phyloP scores from a whole-genome alignment of 2,113 vertebrate genomes.

The Periophthalmodon schlosseri region DNA sequence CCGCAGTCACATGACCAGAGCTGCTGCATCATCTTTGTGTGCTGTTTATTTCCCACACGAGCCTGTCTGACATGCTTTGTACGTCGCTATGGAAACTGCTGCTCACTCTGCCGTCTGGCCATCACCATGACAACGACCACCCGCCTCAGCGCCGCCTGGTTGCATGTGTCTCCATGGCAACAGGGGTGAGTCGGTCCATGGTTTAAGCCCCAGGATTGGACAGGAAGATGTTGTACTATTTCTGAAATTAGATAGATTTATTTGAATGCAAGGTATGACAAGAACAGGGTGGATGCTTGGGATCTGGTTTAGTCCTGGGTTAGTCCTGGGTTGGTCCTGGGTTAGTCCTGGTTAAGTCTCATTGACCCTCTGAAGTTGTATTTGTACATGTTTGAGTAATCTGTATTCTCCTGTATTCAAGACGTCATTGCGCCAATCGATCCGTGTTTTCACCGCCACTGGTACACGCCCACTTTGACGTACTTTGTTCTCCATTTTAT shows the following conservation, averaged over 20 bases:
- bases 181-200: not conserved
- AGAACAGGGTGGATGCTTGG: no score
- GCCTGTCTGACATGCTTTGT: slow-evolving; percentile 9
- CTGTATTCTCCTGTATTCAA: no score
- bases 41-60: slow-evolving; percentile 2
- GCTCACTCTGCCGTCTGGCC: slow-evolving; percentile 9
- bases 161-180: slow-evolving; percentile 6
- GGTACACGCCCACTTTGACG: no score
- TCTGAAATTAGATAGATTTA: not conserved
- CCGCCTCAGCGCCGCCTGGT: not conserved
- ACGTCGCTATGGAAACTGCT: not conserved
- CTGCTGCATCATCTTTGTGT: not conserved
- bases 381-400: no score
- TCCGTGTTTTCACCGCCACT: no score
- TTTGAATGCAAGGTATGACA: no score
- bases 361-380: no score
- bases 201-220: slow-evolving; percentile 1
- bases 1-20: not conserved
- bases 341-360: not conserved
- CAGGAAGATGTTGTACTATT: not conserved
- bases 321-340: not conserved
- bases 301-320: not conserved
- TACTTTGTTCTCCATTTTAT: no score
- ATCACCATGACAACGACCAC: not conserved
- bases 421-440: no score